phyloP scores from a whole-genome alignment of 1,140 invertebrate species.

The Aphelinus atriplicis region DNA sequence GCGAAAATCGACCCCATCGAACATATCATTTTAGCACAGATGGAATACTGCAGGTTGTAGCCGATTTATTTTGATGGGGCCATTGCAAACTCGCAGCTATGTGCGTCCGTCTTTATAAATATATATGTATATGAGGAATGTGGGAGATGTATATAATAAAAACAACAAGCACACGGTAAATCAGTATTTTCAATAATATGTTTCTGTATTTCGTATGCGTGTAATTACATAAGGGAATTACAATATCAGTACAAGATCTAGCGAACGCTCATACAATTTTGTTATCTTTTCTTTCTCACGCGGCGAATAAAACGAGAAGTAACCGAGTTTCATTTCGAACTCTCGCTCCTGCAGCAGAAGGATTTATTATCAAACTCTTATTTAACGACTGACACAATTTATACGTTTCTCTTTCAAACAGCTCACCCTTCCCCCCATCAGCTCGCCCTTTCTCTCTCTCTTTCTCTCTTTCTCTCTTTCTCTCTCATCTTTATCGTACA shows the following conservation, averaged over 20 bases:
- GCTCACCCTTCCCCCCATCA: background rate
- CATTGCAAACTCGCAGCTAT: too few species aligned
- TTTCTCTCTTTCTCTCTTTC: background rate
- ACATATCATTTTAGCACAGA: background rate
- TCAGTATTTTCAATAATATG: constrained; percentile 50
- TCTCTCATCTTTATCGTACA: constrained; percentile 19
- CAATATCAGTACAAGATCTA: constrained; percentile 44
- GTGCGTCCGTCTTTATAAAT: too few species aligned
- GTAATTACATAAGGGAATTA: constrained; percentile 54
- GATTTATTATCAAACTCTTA: constrained; percentile 4
- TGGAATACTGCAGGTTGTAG: background rate
- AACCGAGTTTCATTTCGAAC: constrained; percentile 19
- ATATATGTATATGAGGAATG: too few species aligned
- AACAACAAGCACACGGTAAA: background rate
- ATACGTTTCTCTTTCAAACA: constrained; percentile 25
- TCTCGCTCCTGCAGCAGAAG: constrained; percentile 14
- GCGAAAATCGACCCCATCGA: too few species aligned
- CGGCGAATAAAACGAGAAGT: constrained; percentile 28
- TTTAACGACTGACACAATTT: constrained; percentile 20
- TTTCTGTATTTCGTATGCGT: constrained; percentile 54
- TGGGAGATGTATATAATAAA: background rate
- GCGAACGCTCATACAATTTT: constrained; percentile 32
- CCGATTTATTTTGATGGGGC: too few species aligned
- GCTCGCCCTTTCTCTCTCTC: too few species aligned
- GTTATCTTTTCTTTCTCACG: constrained; percentile 25